A percentile compares a stretch with the other conserved stretches of the same genome.
phyloP scores from a whole-genome alignment of 2,113 vertebrate genomes.

The Gnathonemus longibarbis region DNA sequence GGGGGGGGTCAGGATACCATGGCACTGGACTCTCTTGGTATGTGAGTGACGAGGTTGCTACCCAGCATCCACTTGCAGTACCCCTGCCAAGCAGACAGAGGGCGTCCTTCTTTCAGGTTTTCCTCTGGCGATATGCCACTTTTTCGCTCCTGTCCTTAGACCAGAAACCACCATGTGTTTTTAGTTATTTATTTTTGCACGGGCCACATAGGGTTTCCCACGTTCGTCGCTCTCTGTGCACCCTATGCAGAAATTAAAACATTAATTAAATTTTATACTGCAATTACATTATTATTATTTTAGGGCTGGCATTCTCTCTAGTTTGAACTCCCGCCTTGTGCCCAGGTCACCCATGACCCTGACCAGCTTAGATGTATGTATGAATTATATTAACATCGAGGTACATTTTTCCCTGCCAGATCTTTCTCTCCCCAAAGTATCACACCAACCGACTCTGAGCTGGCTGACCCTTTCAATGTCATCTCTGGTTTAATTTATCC shows the following conservation, averaged over 20 bases:
- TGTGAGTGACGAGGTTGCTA: not conserved
- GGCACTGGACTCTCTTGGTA: too few species aligned
- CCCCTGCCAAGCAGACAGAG: not conserved
- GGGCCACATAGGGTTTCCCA: not conserved
- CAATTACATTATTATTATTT: not conserved
- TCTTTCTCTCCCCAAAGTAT: not conserved
- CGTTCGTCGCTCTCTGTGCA: not conserved
- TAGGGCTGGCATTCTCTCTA: not conserved
- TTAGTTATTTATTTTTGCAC: not conserved
- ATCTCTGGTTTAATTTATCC: not conserved
- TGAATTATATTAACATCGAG: not conserved
- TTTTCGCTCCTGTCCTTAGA: not conserved
- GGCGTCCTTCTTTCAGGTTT: not conserved
- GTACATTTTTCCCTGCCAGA: not conserved
- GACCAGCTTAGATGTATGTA: not conserved
- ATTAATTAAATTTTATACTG: not conserved
- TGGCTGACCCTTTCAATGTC: not conserved
- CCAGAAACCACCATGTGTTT: not conserved
- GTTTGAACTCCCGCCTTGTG: not conserved
- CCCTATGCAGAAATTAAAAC: not conserved
- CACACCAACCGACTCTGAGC: not conserved
- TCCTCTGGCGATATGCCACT: not conserved
- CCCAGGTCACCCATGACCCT: not conserved
- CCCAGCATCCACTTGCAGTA: not conserved
- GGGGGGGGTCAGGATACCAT: too few species aligned